Conservation (phyloP, 2,888 invertebrate species). For the Alentia gelatinosa region DNA sequence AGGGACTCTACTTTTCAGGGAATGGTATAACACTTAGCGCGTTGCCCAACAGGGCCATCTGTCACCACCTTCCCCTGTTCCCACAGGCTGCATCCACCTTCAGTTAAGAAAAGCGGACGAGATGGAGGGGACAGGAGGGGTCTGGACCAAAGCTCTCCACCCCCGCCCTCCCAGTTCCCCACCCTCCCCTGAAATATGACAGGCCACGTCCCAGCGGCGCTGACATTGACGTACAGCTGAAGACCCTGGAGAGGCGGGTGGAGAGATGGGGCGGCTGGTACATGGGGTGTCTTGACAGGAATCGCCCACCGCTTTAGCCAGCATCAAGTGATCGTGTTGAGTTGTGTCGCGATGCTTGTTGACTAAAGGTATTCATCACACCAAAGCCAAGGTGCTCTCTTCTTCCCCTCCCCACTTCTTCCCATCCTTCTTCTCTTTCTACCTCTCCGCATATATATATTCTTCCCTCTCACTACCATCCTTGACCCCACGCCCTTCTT, state of each 20-base stretch:
- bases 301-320: background rate
- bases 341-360: background rate
- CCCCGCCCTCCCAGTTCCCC: background rate
- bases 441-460: background rate
- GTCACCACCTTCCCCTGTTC: background rate
- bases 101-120: background rate
- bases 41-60: background rate
- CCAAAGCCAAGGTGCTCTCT: background rate
- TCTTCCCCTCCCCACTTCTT: background rate
- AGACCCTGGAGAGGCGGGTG: background rate
- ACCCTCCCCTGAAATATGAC: background rate
- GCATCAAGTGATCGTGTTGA: background rate
- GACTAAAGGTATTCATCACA: background rate
- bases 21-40: background rate
- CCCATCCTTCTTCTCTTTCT: background rate
- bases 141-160: background rate
- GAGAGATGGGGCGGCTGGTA: background rate
- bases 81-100: background rate
- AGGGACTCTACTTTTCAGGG: background rate
- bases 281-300: background rate
- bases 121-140: no score
- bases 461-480: background rate
- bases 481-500: background rate
- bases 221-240: background rate
- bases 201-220: background rate